Conservation (phyloP, 2,797 vertebrate species). For the Acanthopagrus latus region DNA sequence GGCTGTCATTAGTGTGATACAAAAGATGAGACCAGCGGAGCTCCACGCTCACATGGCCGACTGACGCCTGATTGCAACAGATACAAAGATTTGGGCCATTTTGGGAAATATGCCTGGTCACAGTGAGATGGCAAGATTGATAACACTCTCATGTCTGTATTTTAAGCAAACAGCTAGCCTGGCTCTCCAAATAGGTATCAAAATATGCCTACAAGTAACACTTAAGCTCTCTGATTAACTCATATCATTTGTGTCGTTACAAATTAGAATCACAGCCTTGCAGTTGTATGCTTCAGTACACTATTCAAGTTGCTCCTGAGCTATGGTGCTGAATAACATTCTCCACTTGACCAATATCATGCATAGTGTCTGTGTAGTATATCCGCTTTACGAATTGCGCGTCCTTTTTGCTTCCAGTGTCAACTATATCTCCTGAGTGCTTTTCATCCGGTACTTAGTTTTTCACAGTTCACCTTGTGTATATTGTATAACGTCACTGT, state of each 20-base stretch:
- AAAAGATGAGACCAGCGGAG: conserved; percentile 36
- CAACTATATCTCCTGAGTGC: too few relatives aligned
- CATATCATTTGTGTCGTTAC: neutral
- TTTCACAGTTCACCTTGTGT: too few relatives aligned
- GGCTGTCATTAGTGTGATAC: conserved; percentile 45
- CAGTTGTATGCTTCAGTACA: too few relatives aligned
- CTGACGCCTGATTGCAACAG: conserved; percentile 5
- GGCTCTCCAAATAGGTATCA: neutral
- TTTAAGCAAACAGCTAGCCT: neutral
- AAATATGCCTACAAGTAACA: neutral
- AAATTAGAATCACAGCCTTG: neutral
- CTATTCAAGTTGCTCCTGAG: too few relatives aligned
- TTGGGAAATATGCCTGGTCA: neutral
- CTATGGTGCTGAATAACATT: too few relatives aligned
- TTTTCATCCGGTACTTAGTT: too few relatives aligned
- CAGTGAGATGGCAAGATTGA: neutral
- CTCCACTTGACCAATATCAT: too few relatives aligned
- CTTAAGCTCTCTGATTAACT: neutral
- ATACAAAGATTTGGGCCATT: neutral
- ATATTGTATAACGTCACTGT: too few relatives aligned
- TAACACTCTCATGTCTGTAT: neutral
- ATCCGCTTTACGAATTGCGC: too few relatives aligned
- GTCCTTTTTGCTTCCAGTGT: too few relatives aligned
- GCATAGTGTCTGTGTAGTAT: too few relatives aligned
- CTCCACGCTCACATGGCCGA: neutral